phyloP scores from a whole-genome alignment of 2,888 invertebrate species.

The Xanthorhoe spadicearia region DNA sequence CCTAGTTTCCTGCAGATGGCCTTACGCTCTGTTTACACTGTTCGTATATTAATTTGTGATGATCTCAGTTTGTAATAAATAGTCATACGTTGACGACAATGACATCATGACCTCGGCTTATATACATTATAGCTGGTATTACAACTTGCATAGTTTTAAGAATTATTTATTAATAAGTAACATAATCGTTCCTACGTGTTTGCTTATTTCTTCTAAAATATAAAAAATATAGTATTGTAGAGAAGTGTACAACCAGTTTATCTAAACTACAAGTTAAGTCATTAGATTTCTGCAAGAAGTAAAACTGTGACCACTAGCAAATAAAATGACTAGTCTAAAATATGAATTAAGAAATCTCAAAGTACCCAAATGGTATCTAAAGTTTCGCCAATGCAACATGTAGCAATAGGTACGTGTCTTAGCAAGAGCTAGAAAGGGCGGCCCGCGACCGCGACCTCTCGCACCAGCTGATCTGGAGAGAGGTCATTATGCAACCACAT shows the following conservation, averaged over 20 bases:
- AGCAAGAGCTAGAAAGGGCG: conserved; percentile 61
- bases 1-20: conserved; percentile 38
- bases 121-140: neutral
- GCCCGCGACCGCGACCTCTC: conserved; percentile 58
- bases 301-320: too few relatives aligned
- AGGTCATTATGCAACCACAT: conserved; percentile 54
- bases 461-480: conserved; percentile 60
- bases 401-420: conserved; percentile 24
- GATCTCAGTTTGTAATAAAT: conserved; percentile 68
- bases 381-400: conserved; percentile 32
- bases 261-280: too few relatives aligned
- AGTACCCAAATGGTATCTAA: conserved; percentile 23
- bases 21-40: conserved; percentile 46
- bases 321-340: too few relatives aligned
- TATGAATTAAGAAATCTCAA: neutral
- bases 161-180: conserved; percentile 3
- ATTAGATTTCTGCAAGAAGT: too few relatives aligned
- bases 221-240: neutral
- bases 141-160: conserved; percentile 18
- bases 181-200: conserved; percentile 5
- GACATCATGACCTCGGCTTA: conserved; percentile 70
- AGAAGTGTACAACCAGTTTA: neutral
- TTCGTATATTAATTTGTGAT: conserved; percentile 63
- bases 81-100: conserved; percentile 64
- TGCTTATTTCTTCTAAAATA: neutral